Percentiles rank a stretch among this genome's conserved stretches.
These are phyloP conservation scores for Fukomys damarensis DNA, from an alignment of 2,113 vertebrate species.

Conservation along the genomic window DNA sequence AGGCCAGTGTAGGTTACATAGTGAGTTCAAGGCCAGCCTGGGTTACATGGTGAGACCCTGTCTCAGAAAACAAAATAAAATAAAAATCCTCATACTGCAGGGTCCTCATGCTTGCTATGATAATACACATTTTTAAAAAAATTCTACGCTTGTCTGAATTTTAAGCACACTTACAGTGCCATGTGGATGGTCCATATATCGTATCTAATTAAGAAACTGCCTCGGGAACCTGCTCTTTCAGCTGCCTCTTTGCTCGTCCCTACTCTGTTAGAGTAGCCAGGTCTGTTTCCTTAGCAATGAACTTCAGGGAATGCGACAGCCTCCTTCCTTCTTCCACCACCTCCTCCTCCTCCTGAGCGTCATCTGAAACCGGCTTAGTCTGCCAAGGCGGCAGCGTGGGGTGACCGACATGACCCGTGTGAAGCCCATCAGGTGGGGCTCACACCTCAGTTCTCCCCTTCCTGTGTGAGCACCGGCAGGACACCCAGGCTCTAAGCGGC, in stretches of 20 bases:
- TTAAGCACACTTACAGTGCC: not conserved
- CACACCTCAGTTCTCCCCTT: not conserved
- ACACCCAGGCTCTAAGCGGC: not conserved
- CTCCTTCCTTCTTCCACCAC: not conserved
- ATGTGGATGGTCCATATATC: not conserved
- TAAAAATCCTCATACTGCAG: not conserved
- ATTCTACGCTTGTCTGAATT: not conserved
- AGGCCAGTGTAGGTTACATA: not conserved
- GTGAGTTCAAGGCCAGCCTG: not conserved
- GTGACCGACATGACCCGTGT: not conserved
- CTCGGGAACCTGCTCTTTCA: not conserved
- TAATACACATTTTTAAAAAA: not conserved
- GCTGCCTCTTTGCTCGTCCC: not conserved
- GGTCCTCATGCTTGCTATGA: not conserved
- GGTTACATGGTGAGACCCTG: not conserved
- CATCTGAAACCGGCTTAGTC: not conserved
- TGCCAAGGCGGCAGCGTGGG: not conserved
- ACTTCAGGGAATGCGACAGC: not conserved
- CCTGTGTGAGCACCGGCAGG: not conserved
- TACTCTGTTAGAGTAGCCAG: not conserved
- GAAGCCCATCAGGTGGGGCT: not conserved
- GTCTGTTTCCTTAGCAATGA: slow-evolving; percentile 16
- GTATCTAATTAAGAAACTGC: not conserved
- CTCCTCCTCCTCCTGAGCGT: not conserved
- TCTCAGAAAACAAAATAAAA: not conserved